Evolutionary conservation across 2,113 vertebrate species (phyloP).

Genomic region (Pseudopipra pipra): DNA sequence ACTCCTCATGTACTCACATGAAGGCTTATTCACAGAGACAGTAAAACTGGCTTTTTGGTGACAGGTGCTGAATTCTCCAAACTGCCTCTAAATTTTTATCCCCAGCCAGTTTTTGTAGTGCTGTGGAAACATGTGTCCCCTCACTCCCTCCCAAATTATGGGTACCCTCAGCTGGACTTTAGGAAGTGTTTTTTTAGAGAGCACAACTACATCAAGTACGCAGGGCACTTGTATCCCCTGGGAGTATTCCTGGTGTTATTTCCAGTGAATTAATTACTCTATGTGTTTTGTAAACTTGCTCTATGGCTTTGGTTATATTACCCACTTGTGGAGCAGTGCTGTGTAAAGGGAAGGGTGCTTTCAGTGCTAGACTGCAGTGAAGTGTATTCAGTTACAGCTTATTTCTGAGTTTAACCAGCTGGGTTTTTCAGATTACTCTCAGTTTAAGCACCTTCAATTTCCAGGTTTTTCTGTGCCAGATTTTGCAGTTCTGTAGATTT

Average conservation of each 20-base stretch:
- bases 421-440: neutral
- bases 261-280: neutral
- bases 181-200: neutral
- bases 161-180: neutral
- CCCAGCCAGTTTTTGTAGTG: neutral
- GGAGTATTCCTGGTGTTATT: neutral
- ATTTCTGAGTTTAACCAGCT: neutral
- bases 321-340: neutral
- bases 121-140: neutral
- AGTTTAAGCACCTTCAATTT: neutral
- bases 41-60: neutral
- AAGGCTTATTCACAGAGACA: neutral
- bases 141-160: neutral
- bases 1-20: accelerated
- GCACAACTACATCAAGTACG: neutral
- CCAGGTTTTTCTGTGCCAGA: neutral
- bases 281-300: neutral
- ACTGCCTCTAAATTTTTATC: neutral
- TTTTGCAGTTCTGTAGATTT: neutral
- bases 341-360: neutral
- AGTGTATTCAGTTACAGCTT: neutral
- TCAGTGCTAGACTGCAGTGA: neutral
- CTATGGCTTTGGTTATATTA: neutral
- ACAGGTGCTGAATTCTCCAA: neutral
- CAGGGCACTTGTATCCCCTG: neutral